A percentile compares a stretch with the other conserved stretches of the same genome.
Conservation (phyloP, 2,888 invertebrate genomes). For the Aproaerema taeniolella region DNA sequence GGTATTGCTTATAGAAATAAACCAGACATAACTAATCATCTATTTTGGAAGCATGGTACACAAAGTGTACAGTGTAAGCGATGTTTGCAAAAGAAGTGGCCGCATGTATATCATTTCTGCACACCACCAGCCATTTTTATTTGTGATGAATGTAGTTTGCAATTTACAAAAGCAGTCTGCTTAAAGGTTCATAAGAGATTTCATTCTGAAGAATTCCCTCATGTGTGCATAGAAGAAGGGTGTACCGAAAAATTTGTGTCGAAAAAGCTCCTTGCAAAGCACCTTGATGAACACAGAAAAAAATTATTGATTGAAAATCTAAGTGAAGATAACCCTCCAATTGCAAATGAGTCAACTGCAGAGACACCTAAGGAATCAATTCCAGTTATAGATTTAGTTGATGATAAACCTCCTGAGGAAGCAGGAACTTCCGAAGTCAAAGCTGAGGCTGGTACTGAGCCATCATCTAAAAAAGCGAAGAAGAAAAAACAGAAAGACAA, state of each 20-base stretch:
- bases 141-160: constrained; percentile 88
- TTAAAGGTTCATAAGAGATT: constrained; percentile 90
- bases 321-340: constrained; percentile 37
- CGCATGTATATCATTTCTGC: constrained; percentile 94
- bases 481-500: constrained; percentile 68
- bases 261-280: constrained; percentile 85
- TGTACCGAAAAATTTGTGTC: constrained; percentile 90
- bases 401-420: constrained; percentile 51
- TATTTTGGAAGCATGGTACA: constrained; percentile 95
- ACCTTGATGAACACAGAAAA: constrained; percentile 79
- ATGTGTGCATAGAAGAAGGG: constrained; percentile 82
- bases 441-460: constrained; percentile 43
- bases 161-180: constrained; percentile 85
- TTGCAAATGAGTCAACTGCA: constrained; percentile 32
- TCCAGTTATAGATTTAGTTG: constrained; percentile 56
- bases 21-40: constrained; percentile 91
- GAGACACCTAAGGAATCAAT: constrained; percentile 50
- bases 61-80: constrained; percentile 91
- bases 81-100: constrained; percentile 94
- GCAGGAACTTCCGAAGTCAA: constrained; percentile 48
- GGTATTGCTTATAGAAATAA: constrained; percentile 93
- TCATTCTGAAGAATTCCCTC: constrained; percentile 84
- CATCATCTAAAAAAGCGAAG: constrained; percentile 58
- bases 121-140: constrained; percentile 86
- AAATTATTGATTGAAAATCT: constrained; percentile 47